phyloP scores from a whole-genome alignment of 2,113 vertebrate genomes.

The Pseudonaja textilis region DNA sequence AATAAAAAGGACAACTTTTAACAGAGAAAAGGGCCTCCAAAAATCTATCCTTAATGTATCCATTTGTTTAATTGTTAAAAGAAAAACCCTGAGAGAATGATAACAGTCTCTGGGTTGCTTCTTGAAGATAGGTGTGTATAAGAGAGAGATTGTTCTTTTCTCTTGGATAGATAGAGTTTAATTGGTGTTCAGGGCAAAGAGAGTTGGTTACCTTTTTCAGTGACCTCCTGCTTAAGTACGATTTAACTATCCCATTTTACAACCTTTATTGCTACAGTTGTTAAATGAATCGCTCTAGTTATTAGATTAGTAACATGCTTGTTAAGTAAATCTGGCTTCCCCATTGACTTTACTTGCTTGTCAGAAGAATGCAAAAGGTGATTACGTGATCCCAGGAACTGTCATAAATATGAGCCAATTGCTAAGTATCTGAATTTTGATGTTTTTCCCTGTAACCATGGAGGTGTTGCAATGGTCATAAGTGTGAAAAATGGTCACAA shows the following conservation, averaged over 20 bases:
- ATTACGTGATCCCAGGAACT: background rate
- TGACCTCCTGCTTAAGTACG: background rate
- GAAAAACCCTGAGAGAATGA: background rate
- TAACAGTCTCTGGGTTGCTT: background rate
- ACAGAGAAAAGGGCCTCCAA: background rate
- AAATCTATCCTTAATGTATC: background rate
- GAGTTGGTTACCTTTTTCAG: background rate
- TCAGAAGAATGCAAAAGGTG: background rate
- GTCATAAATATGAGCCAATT: background rate
- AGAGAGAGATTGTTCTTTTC: background rate
- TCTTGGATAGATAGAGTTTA: background rate
- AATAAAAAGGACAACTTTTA: background rate
- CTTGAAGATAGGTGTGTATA: background rate
- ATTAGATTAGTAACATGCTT: background rate
- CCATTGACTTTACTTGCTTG: background rate
- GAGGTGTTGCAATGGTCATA: background rate
- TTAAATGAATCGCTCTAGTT: background rate
- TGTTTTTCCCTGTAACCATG: background rate
- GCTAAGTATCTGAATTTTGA: background rate
- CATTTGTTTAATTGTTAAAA: background rate
- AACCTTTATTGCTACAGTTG: background rate
- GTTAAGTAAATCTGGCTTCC: background rate
- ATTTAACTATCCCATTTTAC: background rate
- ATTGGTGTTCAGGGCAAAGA: background rate
- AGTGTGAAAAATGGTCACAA: background rate